These are phyloP conservation scores for Chouioia cunea DNA, from an alignment of 2,888 invertebrate species.

Conservation along the genomic window DNA sequence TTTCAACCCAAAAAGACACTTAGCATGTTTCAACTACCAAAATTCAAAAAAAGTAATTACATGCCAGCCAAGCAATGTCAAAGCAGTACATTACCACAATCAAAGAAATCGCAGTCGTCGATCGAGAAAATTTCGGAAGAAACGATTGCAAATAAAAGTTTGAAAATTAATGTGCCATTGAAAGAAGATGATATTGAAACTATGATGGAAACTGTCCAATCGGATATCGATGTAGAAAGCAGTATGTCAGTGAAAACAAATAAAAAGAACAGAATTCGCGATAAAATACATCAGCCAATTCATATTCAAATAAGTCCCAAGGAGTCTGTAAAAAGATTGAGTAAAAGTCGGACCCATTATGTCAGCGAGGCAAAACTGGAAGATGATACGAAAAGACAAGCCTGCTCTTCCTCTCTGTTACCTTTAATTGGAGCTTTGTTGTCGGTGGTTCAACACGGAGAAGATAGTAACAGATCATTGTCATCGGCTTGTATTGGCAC, in stretches of 20 bases:
- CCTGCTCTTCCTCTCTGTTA: conserved; percentile 57
- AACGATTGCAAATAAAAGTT: conserved; percentile 32
- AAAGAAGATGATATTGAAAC: conserved; percentile 65
- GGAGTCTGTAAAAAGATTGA: conserved; percentile 32
- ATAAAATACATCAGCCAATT: conserved; percentile 9
- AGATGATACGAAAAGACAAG: conserved; percentile 50
- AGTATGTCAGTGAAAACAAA: conserved; percentile 49
- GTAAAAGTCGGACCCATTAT: conserved; percentile 31
- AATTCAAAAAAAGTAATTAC: conserved; percentile 37
- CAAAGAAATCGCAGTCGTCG: conserved; percentile 32
- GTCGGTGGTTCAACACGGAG: conserved; percentile 55
- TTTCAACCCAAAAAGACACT: conserved; percentile 51
- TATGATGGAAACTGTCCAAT: conserved; percentile 62
- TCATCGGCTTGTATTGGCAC: conserved; percentile 52
- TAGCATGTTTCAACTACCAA: conserved; percentile 44
- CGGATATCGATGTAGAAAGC: conserved; percentile 58
- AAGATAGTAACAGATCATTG: conserved; percentile 48
- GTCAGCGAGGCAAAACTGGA: conserved; percentile 48
- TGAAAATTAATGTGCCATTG: conserved; percentile 52
- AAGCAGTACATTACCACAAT: conserved; percentile 20
- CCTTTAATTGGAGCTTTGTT: conserved; percentile 61
- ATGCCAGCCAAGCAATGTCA: conserved; percentile 27
- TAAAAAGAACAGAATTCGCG: conserved; percentile 25
- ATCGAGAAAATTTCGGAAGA: conserved; percentile 30
- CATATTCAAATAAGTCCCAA: conserved; percentile 25